Conservation (phyloP, 1,140 invertebrate species). For the Anastrepha obliqua region DNA sequence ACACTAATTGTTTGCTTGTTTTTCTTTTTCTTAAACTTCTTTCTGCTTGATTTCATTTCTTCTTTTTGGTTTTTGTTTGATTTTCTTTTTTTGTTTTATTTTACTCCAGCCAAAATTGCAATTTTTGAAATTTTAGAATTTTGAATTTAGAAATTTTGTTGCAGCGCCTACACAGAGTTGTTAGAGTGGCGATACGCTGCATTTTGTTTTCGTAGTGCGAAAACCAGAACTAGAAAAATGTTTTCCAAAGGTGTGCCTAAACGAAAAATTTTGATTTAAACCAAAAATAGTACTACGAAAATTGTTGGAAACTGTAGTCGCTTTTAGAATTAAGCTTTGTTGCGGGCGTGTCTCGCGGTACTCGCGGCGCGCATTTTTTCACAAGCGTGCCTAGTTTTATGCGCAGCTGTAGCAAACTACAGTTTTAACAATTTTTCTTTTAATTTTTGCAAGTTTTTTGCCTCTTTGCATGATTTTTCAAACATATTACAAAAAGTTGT, state of each 20-base stretch:
- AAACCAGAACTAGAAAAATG: constrained; percentile 64
- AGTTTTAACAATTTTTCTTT: constrained; percentile 40
- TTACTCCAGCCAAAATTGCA: constrained; percentile 64
- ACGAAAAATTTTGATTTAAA: constrained; percentile 62
- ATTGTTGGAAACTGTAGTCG: not conserved
- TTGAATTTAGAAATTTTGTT: constrained; percentile 55
- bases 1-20: constrained; percentile 6
- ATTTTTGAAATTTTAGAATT: constrained; percentile 68
- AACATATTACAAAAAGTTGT: constrained; percentile 49
- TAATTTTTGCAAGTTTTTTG: constrained; percentile 53
- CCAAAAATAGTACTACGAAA: constrained; percentile 39
- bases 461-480: constrained; percentile 41
- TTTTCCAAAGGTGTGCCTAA: constrained; percentile 74
- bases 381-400: too few species aligned
- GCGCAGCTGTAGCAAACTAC: not conserved
- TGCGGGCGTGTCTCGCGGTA: not conserved
- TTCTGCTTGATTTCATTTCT: constrained; percentile 40
- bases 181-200: not conserved
- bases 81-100: constrained; percentile 32
- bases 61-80: constrained; percentile 19
- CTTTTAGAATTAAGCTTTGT: not conserved
- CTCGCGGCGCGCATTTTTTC: too few species aligned
- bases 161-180: not conserved
- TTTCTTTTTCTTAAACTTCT: constrained; percentile 45
- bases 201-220: constrained; percentile 46